A percentile compares a stretch with the other conserved stretches of the same genome.
Conservation (phyloP, 1,140 invertebrate genomes). For the Coelopa frigida region DNA sequence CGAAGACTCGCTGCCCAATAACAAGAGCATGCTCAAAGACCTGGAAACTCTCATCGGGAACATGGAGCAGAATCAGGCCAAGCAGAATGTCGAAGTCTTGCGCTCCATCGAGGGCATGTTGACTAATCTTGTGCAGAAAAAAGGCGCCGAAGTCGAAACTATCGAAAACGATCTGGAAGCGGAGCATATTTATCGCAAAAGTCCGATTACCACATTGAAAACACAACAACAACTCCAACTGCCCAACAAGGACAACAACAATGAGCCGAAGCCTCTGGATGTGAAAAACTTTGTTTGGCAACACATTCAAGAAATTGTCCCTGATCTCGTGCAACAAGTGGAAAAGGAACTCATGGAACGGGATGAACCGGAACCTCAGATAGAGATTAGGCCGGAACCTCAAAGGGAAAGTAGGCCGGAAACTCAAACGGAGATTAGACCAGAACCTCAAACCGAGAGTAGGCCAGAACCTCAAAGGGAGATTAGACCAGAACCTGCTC, state of each 20-base stretch:
- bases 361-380: not conserved
- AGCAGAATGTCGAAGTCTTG: slow-evolving; percentile 37
- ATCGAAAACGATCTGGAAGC: slow-evolving; percentile 36
- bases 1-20: slow-evolving; percentile 21
- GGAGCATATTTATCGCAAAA: slow-evolving; percentile 38
- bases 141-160: slow-evolving; percentile 30
- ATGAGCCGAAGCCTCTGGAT: slow-evolving; percentile 11
- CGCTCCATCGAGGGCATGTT: slow-evolving; percentile 39
- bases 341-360: slow-evolving; percentile 36
- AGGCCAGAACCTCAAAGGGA: slow-evolving; percentile 8
- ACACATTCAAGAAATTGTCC: slow-evolving; percentile 43
- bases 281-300: slow-evolving; percentile 41
- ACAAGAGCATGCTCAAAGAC: slow-evolving; percentile 35
- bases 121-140: slow-evolving; percentile 18
- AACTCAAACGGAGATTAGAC: slow-evolving; percentile 2
- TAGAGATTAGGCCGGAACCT: not conserved
- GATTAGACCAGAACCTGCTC: slow-evolving; percentile 18
- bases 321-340: slow-evolving; percentile 43
- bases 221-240: not conserved
- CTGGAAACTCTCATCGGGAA: slow-evolving; percentile 42
- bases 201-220: slow-evolving; percentile 30
- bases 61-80: slow-evolving; percentile 42
- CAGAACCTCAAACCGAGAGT: slow-evolving; percentile 12
- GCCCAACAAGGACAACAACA: not conserved
- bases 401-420: slow-evolving; percentile 8